Conservation (phyloP, 2,113 vertebrate species). For the Scalopus aquaticus region DNA sequence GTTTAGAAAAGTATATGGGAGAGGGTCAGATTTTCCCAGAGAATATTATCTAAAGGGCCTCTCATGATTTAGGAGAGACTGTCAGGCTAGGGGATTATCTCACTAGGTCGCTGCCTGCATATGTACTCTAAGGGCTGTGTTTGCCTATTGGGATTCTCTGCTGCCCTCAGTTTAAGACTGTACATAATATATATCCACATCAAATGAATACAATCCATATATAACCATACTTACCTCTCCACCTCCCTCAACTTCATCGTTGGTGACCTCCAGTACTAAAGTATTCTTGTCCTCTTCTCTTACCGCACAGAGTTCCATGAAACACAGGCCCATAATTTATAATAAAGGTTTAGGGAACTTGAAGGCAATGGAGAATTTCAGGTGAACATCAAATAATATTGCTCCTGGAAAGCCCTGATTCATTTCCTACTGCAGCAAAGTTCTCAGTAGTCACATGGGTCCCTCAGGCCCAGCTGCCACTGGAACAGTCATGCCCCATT, state of each 20-base stretch:
- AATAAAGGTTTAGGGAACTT: neutral
- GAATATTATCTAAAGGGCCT: neutral
- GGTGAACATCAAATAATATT: neutral
- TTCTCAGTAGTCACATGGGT: neutral
- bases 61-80: neutral
- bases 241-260: neutral
- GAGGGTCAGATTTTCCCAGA: neutral
- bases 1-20: neutral
- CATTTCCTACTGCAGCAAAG: neutral
- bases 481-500: neutral
- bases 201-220: neutral
- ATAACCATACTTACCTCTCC: neutral
- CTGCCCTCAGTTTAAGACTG: neutral
- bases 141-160: neutral
- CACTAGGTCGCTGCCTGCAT: neutral
- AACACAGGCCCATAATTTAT: neutral
- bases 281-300: neutral
- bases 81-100: neutral
- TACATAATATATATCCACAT: neutral
- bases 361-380: neutral
- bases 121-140: neutral
- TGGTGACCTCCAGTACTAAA: neutral
- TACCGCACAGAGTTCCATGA: neutral
- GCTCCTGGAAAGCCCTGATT: neutral
- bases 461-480: too few species aligned